Percentiles rank a stretch among this genome's conserved stretches.
These are phyloP conservation scores for Seira ritae DNA, from an alignment of 2,888 invertebrate genomes.

Conservation along the genomic window DNA sequence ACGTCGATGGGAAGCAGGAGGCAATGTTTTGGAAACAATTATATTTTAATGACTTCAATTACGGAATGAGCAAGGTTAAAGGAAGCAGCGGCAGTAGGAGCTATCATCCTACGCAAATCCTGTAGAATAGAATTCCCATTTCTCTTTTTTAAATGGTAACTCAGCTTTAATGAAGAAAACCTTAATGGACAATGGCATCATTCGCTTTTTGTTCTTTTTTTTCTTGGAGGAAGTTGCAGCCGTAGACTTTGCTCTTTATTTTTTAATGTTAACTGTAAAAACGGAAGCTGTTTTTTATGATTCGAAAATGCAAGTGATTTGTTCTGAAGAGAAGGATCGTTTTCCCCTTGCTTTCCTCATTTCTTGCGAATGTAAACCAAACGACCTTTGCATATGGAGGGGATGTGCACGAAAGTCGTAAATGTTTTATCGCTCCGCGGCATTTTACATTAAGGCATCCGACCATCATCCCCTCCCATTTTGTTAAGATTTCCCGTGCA, in stretches of 20 bases:
- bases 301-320: neutral
- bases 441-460: conserved; percentile 3
- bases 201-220: too few relatives aligned
- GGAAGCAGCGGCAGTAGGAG: neutral
- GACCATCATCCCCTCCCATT: too few relatives aligned
- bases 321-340: neutral
- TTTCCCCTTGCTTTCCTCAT: neutral
- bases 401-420: neutral
- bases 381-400: neutral
- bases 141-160: too few relatives aligned
- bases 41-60: conserved; percentile 21
- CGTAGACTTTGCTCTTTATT: neutral
- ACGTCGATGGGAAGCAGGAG: neutral
- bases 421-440: conserved; percentile 7
- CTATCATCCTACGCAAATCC: too few relatives aligned
- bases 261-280: neutral
- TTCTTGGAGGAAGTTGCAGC: too few relatives aligned
- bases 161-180: too few relatives aligned
- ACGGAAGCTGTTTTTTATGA: conserved; percentile 4
- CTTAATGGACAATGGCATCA: too few relatives aligned
- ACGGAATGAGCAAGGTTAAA: conserved; percentile 2
- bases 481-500: neutral
- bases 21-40: conserved; percentile 23
- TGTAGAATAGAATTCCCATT: too few relatives aligned
- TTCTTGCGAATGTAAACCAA: neutral